These are phyloP conservation scores for Apamea crenata DNA, from an alignment of 2,888 invertebrate species.

Conservation along the genomic window DNA sequence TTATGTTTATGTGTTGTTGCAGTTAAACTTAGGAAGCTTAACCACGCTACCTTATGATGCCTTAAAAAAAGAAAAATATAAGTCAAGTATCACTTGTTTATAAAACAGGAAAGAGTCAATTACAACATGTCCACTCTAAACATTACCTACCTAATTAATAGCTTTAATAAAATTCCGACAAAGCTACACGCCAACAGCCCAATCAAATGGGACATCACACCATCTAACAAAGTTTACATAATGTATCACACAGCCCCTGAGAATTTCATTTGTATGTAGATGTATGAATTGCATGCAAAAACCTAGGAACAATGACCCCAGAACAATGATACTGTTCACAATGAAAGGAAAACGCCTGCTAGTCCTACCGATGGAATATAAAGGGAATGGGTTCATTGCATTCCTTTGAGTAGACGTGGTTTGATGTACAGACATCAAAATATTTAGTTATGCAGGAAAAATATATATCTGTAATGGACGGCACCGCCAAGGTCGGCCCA, in stretches of 20 bases:
- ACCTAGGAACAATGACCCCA: slow-evolving; percentile 81
- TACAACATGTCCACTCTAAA: too few species aligned
- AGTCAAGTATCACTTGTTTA: background rate
- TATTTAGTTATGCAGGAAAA: too few species aligned
- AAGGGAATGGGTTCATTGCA: slow-evolving; percentile 47
- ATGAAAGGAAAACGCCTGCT: slow-evolving; percentile 79
- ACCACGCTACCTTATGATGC: too few species aligned
- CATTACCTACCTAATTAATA: background rate
- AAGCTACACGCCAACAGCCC: background rate
- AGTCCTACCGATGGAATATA: slow-evolving; percentile 61
- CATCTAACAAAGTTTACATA: slow-evolving; percentile 69
- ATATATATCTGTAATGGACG: background rate
- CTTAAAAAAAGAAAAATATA: too few species aligned
- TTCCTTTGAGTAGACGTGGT: slow-evolving; percentile 31
- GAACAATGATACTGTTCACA: slow-evolving; percentile 80
- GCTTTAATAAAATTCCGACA: background rate
- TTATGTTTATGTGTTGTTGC: too few species aligned
- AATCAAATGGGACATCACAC: slow-evolving; percentile 45
- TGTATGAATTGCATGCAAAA: slow-evolving; percentile 76
- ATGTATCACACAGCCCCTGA: slow-evolving; percentile 70
- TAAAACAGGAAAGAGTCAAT: background rate
- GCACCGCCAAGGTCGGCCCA: too few species aligned
- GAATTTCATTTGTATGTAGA: slow-evolving; percentile 83
- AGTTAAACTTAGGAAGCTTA: too few species aligned
- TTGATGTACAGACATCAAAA: background rate